These are phyloP conservation scores for Drosophila nebulosa DNA, from an alignment of 1,140 invertebrate species.

Conservation along the genomic window DNA sequence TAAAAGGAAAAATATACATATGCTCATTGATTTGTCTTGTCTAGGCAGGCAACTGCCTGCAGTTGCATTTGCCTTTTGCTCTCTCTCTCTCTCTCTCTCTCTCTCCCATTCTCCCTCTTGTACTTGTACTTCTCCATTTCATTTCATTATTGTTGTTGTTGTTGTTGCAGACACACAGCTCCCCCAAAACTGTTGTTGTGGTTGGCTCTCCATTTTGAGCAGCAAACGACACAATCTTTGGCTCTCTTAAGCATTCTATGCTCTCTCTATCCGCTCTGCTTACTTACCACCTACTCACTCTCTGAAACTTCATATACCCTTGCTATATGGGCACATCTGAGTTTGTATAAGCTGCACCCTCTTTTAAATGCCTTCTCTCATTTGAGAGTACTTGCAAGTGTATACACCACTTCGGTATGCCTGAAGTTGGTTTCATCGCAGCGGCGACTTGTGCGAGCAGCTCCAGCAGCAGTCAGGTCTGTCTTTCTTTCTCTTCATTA, in stretches of 20 bases:
- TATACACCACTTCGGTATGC: not conserved
- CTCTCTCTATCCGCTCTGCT: not conserved
- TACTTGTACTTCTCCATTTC: not conserved
- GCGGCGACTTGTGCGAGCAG: not conserved
- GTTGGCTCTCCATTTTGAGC: not conserved
- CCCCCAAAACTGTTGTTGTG: too few species aligned
- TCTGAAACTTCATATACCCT: slow-evolving; percentile 19
- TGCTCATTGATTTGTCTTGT: slow-evolving; percentile 72
- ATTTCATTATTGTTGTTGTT: not conserved
- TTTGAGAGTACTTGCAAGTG: not conserved
- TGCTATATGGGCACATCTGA: not conserved
- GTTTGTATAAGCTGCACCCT: too few species aligned
- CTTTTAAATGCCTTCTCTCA: too few species aligned
- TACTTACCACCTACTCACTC: not conserved
- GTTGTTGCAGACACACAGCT: not conserved
- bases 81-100: too few species aligned
- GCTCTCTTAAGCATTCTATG: not conserved
- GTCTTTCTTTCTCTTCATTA: slow-evolving; percentile 1
- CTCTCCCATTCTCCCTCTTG: too few species aligned
- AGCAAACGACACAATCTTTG: not conserved
- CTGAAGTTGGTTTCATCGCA: too few species aligned
- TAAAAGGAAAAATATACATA: slow-evolving; percentile 44
- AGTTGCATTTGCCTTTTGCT: slow-evolving; percentile 15
- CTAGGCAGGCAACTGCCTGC: slow-evolving; percentile 27
- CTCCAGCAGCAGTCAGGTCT: not conserved